Conservation (phyloP, 2,113 vertebrate species). For the Tichodroma muraria region DNA sequence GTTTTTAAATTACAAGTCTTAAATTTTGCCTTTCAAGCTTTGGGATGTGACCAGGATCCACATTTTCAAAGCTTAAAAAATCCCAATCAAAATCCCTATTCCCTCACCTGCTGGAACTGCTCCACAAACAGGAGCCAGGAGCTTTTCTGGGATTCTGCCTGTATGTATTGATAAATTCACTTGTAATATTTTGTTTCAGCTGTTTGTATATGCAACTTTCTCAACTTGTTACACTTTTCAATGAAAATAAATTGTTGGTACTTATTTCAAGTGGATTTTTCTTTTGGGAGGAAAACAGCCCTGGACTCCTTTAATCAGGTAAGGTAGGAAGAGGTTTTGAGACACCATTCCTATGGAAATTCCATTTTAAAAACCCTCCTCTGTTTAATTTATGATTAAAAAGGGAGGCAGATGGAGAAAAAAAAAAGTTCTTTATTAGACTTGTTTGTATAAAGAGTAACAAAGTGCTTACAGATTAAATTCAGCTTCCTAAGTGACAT, state of each 20-base stretch:
- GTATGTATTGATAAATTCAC: neutral
- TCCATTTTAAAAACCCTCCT: neutral
- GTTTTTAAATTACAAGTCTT: neutral
- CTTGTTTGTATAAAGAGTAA: constrained; percentile 76
- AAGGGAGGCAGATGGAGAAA: neutral
- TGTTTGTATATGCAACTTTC: neutral
- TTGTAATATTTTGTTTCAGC: neutral
- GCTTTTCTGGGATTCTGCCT: neutral
- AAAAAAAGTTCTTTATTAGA: constrained; percentile 42
- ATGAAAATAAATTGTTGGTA: constrained; percentile 1
- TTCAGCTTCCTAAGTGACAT: constrained; percentile 30
- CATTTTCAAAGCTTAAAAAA: neutral
- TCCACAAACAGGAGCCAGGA: neutral
- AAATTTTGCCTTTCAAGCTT: neutral
- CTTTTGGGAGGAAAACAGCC: neutral
- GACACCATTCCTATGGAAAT: accelerated
- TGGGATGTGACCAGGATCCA: neutral
- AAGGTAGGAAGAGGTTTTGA: neutral
- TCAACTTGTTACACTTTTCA: neutral
- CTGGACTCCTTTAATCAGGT: too few species aligned
- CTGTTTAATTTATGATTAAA: neutral
- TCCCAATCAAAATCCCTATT: neutral
- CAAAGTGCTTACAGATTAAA: constrained; percentile 72
- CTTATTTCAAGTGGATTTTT: neutral
- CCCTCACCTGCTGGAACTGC: neutral